Percentiles rank a stretch among this genome's conserved stretches.
Conservation (phyloP, 2,113 vertebrate species). For the Elephas maximus region DNA sequence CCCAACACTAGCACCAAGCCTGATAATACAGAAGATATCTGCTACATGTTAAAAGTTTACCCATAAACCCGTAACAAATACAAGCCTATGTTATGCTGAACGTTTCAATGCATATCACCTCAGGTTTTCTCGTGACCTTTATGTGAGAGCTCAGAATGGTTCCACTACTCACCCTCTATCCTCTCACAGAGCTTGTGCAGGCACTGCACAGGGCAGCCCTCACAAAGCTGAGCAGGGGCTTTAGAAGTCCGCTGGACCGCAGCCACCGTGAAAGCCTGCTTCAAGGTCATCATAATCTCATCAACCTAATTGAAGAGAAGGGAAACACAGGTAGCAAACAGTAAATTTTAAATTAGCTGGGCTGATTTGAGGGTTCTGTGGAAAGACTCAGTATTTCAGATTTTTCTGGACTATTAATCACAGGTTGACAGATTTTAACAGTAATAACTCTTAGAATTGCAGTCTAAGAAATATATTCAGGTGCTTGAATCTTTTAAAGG, state of each 20-base stretch:
- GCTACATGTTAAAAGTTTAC: fast-evolving
- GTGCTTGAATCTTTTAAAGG: not conserved
- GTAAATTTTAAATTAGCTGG: not conserved
- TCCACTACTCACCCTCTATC: conserved; percentile 93
- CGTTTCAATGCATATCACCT: fast-evolving
- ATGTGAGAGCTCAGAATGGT: fast-evolving
- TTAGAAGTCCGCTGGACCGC: conserved; percentile 93
- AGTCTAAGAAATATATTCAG: not conserved
- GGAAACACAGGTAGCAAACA: not conserved
- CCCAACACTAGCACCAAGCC: not conserved
- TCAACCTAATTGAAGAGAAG: conserved; percentile 91
- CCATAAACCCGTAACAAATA: not conserved
- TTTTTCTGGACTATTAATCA: not conserved
- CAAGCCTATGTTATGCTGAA: not conserved
- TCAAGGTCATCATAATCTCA: conserved; percentile 99
- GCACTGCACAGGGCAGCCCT: conserved; percentile 95
- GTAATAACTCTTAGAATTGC: not conserved
- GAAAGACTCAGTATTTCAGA: not conserved
- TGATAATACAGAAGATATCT: not conserved
- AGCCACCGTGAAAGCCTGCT: conserved; percentile 97
- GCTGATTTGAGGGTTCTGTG: not conserved
- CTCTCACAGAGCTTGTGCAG: conserved; percentile 96
- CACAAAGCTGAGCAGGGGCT: conserved; percentile 93
- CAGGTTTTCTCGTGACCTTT: not conserved
- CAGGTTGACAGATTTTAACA: not conserved